Percentiles rank a stretch among this genome's conserved stretches.
These are phyloP conservation scores for Delphinus delphis DNA, from an alignment of 2,113 vertebrate species.

Conservation along the genomic window DNA sequence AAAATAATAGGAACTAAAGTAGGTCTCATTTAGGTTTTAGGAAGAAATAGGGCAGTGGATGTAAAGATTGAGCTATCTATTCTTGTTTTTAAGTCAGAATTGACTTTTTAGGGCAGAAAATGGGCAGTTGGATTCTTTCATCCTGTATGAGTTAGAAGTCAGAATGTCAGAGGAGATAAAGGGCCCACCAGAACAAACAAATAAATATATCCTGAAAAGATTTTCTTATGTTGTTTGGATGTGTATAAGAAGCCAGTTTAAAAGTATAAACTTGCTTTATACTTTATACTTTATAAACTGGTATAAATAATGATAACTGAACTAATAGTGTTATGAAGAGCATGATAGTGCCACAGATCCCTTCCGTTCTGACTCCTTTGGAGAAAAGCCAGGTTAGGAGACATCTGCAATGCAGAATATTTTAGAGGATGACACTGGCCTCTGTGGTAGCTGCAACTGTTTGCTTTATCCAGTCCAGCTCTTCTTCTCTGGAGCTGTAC, in stretches of 20 bases:
- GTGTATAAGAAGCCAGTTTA: neutral
- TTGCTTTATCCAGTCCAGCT: neutral
- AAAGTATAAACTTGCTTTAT: neutral
- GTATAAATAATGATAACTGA: neutral
- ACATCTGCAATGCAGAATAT: rapidly evolving
- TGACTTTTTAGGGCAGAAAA: constrained; percentile 28
- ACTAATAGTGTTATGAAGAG: neutral
- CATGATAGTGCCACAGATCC: too few relatives aligned
- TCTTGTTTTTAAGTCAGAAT: constrained; percentile 14
- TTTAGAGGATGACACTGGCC: neutral
- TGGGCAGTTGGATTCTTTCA: neutral
- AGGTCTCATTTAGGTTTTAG: constrained; percentile 39
- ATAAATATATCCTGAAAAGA: neutral
- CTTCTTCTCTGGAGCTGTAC: neutral
- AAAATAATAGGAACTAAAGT: neutral
- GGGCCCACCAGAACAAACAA: neutral
- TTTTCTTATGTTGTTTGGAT: neutral
- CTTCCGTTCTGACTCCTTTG: neutral
- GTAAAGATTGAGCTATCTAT: constrained; percentile 32
- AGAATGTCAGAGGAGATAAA: constrained; percentile 2
- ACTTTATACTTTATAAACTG: too few relatives aligned
- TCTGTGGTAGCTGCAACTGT: neutral
- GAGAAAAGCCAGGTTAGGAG: neutral
- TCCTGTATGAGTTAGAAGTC: neutral
- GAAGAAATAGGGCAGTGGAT: constrained; percentile 45